phyloP scores from a whole-genome alignment of 1,140 invertebrate species.

The Sycophaga agraensis region DNA sequence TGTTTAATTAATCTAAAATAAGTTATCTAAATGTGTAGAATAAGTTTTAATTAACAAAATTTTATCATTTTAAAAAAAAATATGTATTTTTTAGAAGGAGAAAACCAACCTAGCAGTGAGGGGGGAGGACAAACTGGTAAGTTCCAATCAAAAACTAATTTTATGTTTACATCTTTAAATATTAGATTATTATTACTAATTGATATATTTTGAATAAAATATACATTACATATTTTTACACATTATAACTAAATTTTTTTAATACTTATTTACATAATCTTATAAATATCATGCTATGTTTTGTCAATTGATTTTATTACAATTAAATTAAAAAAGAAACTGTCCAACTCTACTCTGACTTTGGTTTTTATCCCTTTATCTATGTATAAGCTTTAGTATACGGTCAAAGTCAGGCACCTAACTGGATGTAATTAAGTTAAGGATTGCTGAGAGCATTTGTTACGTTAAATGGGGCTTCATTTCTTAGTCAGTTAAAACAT shows the following conservation, averaged over 20 bases:
- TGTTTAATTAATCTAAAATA: not conserved
- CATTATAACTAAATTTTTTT: too few relatives aligned
- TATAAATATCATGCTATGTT: too few relatives aligned
- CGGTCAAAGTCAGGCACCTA: slow-evolving; percentile 40
- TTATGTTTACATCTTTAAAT: too few relatives aligned
- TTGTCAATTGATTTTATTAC: too few relatives aligned
- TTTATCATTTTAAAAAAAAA: too few relatives aligned
- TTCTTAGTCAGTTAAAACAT: slow-evolving; percentile 39
- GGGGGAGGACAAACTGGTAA: slow-evolving; percentile 48
- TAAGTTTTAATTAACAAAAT: too few relatives aligned
- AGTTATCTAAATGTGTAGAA: not conserved
- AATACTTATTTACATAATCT: too few relatives aligned
- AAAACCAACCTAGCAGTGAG: slow-evolving; percentile 45
- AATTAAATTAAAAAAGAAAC: slow-evolving; percentile 10
- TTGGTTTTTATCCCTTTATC: slow-evolving; percentile 8
- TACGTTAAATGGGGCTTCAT: slow-evolving; percentile 50
- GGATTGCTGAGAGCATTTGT: slow-evolving; percentile 47
- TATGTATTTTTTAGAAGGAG: slow-evolving; percentile 40
- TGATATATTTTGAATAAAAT: too few relatives aligned
- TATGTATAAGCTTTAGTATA: slow-evolving; percentile 23
- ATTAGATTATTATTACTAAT: too few relatives aligned
- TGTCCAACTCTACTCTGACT: not conserved
- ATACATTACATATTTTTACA: too few relatives aligned
- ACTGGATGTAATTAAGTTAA: slow-evolving; percentile 52
- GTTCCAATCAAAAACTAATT: too few relatives aligned